These are phyloP conservation scores for Xenops minutus DNA, from an alignment of 2,797 vertebrate species.

Conservation along the genomic window DNA sequence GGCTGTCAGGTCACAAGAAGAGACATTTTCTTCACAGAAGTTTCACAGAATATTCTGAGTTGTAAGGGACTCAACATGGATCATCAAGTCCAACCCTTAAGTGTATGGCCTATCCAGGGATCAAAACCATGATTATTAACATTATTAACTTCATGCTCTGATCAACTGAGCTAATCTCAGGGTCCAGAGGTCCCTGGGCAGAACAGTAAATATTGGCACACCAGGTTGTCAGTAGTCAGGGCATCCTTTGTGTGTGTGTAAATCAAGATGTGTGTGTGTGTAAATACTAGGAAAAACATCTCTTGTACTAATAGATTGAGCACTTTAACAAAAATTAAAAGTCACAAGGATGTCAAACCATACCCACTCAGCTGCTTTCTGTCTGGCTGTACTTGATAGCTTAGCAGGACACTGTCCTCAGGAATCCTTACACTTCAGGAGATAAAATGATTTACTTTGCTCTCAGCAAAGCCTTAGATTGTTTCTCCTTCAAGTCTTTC, in stretches of 20 bases:
- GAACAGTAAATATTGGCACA: background rate
- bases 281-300: background rate
- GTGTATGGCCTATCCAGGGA: too few species aligned
- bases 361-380: background rate
- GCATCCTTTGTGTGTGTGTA: background rate
- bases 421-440: background rate
- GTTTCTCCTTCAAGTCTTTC: background rate
- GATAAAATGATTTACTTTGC: background rate
- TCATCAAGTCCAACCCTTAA: background rate
- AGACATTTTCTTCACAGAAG: background rate
- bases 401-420: background rate
- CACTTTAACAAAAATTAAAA: background rate
- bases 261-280: background rate
- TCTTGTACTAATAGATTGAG: background rate
- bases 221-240: background rate
- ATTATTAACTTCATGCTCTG: background rate
- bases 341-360: background rate
- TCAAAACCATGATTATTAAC: background rate
- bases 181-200: background rate
- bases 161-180: background rate
- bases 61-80: background rate
- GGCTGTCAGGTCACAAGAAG: background rate
- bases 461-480: background rate
- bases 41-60: background rate
- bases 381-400: background rate